These are phyloP conservation scores for Lepidurus arcticus DNA, from an alignment of 1,140 invertebrate species.

Conservation along the genomic window DNA sequence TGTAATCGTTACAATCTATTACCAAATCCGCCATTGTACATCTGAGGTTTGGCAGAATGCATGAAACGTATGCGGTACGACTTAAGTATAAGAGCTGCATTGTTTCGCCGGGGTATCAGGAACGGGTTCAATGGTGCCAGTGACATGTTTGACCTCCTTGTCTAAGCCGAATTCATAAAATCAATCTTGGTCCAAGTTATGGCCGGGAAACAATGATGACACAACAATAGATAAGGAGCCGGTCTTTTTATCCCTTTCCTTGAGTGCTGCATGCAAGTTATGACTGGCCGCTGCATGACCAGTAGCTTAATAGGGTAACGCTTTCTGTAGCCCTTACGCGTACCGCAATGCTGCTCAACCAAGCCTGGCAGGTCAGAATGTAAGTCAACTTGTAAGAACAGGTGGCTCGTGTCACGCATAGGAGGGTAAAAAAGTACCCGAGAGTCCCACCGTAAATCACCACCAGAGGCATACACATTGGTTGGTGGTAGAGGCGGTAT, in stretches of 20 bases:
- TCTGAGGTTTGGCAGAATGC: too few relatives aligned
- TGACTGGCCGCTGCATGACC: neutral
- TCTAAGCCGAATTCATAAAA: too few relatives aligned
- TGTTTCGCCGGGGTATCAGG: too few relatives aligned
- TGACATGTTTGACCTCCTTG: too few relatives aligned
- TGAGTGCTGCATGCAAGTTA: neutral
- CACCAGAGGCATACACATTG: neutral
- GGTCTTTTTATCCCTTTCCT: neutral
- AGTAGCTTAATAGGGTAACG: neutral
- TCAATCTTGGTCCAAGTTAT: too few relatives aligned
- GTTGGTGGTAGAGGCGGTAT: conserved; percentile 10
- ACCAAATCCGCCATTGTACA: too few relatives aligned
- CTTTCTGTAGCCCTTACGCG: neutral
- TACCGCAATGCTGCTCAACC: neutral
- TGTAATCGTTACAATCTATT: too few relatives aligned
- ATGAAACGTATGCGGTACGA: too few relatives aligned
- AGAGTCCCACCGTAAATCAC: neutral
- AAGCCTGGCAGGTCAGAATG: neutral
- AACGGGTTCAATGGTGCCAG: too few relatives aligned
- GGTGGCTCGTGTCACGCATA: conserved; percentile 10
- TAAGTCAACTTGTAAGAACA: neutral
- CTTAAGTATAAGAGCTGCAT: too few relatives aligned
- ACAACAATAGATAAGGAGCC: neutral
- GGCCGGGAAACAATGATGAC: neutral
- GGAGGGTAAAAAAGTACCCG: neutral